Base-by-base conservation (phyloP, 2,797 vertebrate species). In the Onychomys leucogaster region DNA sequence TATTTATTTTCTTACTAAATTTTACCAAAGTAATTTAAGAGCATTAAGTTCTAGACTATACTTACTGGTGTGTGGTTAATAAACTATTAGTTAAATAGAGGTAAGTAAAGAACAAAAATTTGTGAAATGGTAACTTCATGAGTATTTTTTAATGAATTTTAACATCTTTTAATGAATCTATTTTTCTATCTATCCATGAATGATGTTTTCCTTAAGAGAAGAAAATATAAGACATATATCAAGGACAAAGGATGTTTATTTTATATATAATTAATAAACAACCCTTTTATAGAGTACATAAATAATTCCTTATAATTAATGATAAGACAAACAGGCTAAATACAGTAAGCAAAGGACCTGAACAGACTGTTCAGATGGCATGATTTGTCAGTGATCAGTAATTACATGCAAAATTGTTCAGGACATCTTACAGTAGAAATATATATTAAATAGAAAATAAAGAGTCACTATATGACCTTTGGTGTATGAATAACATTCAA, bases 271-370 rank as follows among this genome's bases (percentile, higher is more conserved):
- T 21, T 34, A 55, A 43, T 32, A 95, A 78, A 63, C 76, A 86
- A 82, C 6, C n/a, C 14, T n/a, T 89, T 67, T 7, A 75, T 90
- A 73, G 19, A 41, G 4, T 23, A 23, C 12, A 23, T 73, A 41
- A 11, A 73, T 41, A 37, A 37, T 2, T 41, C 4, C 10, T 2
- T 73, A 9, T 23, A 91, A 81, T 77, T 23, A 67, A 55, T 16
- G 63, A 93, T 32, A 65, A 92, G 25, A 73, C 46, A 93, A 83
- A 93, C 29, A 77, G 89, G 52, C 34, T 41, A 95, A 61, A 46
- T 82, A 82, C 2, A 65, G 32, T 46, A 19, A 91, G 7, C 3
- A 73, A 46, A 96, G 41, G 19, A 73, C 21, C 95, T 87, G 25
- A 85, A 86, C 1, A 75, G 59, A 76, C 16, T 8, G 27, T 76